Evolutionary conservation across 1,140 invertebrate genomes (phyloP), one percentile per base, ranked within the genome.

Genomic region (Habropoda laboriosa): DNA sequence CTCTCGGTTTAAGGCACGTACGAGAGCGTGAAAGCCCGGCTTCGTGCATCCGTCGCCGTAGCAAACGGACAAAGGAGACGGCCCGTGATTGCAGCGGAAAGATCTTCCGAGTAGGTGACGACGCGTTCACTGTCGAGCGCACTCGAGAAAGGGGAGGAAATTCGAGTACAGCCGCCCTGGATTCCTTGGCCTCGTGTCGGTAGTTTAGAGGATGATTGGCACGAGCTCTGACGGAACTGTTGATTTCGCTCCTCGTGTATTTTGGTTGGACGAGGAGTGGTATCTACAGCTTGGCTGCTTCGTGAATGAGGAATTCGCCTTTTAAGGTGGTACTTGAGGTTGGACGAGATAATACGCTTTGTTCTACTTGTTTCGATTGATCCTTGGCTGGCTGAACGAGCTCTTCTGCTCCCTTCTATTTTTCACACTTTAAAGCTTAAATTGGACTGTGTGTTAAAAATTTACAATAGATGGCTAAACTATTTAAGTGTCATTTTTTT

Each of bases 1-100:
- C 38, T n/a, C n/a, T n/a, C 81, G 78, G 85, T 87, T 89, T 61
- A 60, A 78, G 86, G 79, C 82, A 86, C 79, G 82, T 85, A 84
- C 81, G 55, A 42, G 55, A 42, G 27, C 70, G 55, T 84, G 79
- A 86, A 81, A 86, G 58, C 77, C n/a, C 35, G 66, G 73, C 58
- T 27, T 24, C 63, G 83, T 82, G 75, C 75, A 85, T 86, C 74
- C 83, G 82, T 73, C 80, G 45, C 47, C n/a, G 60, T 47, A 82
- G 51, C 74, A 40, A 53, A n/a, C 63, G 81, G 71, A 61, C 78
- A 74, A 79, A 74, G 60, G 32, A 79, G 76, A 53, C 49, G 12
- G 55, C 57, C 45, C 24, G 38, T 35, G 76, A 79, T 79, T 53
- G 76, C 47, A 70, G 60, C 72, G 67, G 74, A 84, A 84, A 63